These are phyloP conservation scores for Geococcyx californianus DNA, from an alignment of 2,113 vertebrate species.

Conservation along the genomic window DNA sequence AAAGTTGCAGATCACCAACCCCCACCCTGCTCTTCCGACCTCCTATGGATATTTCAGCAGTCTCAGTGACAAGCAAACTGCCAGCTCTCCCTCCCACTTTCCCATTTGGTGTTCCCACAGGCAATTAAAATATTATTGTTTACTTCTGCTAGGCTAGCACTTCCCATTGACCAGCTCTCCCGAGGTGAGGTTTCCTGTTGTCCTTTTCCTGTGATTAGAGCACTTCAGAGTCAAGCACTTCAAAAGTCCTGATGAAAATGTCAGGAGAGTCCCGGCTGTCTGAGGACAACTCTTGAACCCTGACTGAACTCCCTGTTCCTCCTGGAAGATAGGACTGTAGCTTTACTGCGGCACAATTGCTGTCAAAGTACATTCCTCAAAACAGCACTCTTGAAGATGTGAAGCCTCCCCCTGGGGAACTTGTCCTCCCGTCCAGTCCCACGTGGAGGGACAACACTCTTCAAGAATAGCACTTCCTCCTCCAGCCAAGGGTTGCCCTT, in stretches of 20 bases:
- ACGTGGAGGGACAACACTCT: accelerated
- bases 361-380: background rate
- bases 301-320: background rate
- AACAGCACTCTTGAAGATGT: background rate
- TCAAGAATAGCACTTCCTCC: background rate
- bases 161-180: background rate
- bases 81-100: background rate
- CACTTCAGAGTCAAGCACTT: background rate
- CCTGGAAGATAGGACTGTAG: background rate
- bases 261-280: background rate
- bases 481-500: background rate
- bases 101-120: background rate
- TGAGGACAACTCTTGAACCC: background rate
- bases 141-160: background rate
- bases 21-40: background rate
- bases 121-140: background rate
- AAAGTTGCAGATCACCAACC: background rate
- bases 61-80: background rate
- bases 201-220: constrained; percentile 5
- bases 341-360: accelerated
- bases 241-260: background rate
- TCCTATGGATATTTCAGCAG: background rate
- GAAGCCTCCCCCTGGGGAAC: background rate
- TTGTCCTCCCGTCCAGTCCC: no score
- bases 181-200: background rate